Percentiles rank a stretch among this genome's conserved stretches.
These are phyloP conservation scores for Diarsia dahlii DNA, from an alignment of 2,888 invertebrate genomes.

Conservation along the genomic window DNA sequence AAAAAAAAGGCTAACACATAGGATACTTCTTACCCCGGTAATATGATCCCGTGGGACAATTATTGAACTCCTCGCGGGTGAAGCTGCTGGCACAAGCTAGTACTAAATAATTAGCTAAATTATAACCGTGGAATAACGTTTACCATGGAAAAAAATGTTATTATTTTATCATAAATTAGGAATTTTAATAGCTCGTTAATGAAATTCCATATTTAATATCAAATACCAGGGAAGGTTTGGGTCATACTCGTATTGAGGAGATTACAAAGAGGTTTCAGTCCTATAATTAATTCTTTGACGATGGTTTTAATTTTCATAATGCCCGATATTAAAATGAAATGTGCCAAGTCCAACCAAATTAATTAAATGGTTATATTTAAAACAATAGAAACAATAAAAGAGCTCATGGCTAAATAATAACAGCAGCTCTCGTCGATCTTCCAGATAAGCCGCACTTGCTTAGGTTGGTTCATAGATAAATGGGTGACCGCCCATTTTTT, in stretches of 20 bases:
- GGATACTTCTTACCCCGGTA: too few relatives aligned
- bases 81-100: too few relatives aligned
- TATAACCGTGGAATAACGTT: background rate
- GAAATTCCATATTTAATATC: conserved; percentile 33
- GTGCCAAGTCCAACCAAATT: background rate
- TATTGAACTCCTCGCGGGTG: too few relatives aligned
- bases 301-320: conserved; percentile 41
- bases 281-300: conserved; percentile 28
- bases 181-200: conserved; percentile 30
- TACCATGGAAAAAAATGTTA: background rate
- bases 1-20: too few relatives aligned
- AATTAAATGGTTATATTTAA: background rate
- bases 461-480: too few relatives aligned
- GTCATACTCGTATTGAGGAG: conserved; percentile 15
- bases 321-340: conserved; percentile 12
- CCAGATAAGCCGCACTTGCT: too few relatives aligned
- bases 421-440: too few relatives aligned
- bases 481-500: too few relatives aligned
- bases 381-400: too few relatives aligned
- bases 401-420: too few relatives aligned
- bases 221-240: conserved; percentile 15
- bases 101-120: background rate
- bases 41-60: too few relatives aligned
- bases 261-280: conserved; percentile 34
- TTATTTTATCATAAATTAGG: conserved; percentile 8